Percentiles rank a stretch among this genome's conserved stretches.
Conservation (phyloP, 2,113 vertebrate genomes). For the Seriola rivoliana region DNA sequence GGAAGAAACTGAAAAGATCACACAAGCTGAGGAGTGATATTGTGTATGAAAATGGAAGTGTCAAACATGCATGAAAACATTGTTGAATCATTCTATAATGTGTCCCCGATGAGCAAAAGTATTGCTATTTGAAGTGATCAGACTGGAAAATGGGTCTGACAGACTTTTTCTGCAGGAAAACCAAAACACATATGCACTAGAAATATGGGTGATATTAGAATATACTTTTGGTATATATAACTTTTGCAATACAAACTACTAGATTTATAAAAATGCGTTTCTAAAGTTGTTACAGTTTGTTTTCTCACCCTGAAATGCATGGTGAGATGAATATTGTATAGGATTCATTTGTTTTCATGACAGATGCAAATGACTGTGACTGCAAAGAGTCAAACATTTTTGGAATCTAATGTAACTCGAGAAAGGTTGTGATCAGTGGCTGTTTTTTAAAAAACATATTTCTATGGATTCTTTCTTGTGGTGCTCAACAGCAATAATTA, state of each 20-base stretch:
- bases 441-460: slow-evolving; percentile 34
- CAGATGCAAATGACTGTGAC: background rate
- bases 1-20: slow-evolving; percentile 32
- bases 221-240: background rate
- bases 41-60: slow-evolving; percentile 29
- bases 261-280: background rate
- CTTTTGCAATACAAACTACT: background rate
- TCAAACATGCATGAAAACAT: slow-evolving; percentile 44
- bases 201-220: background rate
- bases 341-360: slow-evolving; percentile 17
- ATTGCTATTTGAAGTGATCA: slow-evolving; percentile 27
- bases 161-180: slow-evolving; percentile 10
- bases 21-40: slow-evolving; percentile 16
- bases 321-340: background rate
- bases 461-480: background rate
- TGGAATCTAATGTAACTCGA: background rate
- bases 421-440: slow-evolving; percentile 27
- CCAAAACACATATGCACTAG: background rate
- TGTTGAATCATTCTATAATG: slow-evolving; percentile 35
- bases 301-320: background rate
- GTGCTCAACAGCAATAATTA: slow-evolving; percentile 43
- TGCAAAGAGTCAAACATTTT: background rate
- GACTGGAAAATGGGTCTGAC: slow-evolving; percentile 20
- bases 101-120: slow-evolving; percentile 38
- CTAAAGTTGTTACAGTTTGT: background rate